Conservation (phyloP, 2,113 vertebrate species). For the Dromaius novaehollandiae region DNA sequence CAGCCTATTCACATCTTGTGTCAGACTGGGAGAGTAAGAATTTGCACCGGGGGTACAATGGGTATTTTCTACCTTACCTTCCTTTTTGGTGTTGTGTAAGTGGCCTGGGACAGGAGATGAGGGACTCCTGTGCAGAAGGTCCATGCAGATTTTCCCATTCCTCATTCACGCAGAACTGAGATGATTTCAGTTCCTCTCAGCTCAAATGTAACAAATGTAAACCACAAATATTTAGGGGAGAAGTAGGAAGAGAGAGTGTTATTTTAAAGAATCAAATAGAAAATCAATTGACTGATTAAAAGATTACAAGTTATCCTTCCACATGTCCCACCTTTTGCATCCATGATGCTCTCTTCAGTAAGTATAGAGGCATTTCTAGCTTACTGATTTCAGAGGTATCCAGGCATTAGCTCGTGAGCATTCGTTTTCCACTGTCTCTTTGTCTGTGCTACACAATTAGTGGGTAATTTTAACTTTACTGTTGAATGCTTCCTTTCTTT, state of each 20-base stretch:
- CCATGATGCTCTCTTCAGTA: rapidly evolving
- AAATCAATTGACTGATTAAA: not conserved
- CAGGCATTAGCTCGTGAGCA: not conserved
- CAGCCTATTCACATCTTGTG: rapidly evolving
- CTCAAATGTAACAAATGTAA: not conserved
- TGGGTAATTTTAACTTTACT: not conserved
- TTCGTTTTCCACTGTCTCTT: not conserved
- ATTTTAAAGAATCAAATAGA: not conserved
- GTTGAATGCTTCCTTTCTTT: not conserved
- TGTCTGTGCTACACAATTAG: not conserved
- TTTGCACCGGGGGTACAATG: not conserved
- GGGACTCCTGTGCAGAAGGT: not conserved
- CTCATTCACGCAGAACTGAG: not conserved
- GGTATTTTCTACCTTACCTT: not conserved
- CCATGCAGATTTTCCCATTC: not conserved
- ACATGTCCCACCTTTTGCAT: not conserved
- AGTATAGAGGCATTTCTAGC: not conserved
- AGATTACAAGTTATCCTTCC: rapidly evolving
- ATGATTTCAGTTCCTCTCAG: not conserved
- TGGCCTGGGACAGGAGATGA: not conserved
- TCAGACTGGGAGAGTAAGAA: not conserved
- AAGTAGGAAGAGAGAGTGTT: rapidly evolving
- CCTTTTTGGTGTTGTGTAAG: not conserved
- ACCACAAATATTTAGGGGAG: not conserved
- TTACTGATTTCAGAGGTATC: not conserved